Evolutionary conservation across 2,888 invertebrate species (phyloP).

Genomic region (Apantesis nais): DNA sequence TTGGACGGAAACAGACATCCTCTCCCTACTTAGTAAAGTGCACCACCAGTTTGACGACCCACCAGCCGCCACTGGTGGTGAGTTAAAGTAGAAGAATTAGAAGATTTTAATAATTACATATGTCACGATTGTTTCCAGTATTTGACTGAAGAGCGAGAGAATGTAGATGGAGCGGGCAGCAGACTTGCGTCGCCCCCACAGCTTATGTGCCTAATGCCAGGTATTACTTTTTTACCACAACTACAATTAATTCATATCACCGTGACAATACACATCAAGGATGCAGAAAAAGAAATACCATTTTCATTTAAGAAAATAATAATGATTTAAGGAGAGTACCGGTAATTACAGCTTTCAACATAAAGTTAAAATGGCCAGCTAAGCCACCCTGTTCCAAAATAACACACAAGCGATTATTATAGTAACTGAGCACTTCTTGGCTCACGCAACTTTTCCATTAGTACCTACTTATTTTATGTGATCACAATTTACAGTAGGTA

Average conservation of each 20-base stretch:
- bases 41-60: too few species aligned
- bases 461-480: constrained; percentile 7
- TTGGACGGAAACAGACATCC: too few species aligned
- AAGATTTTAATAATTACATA: background rate
- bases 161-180: constrained; percentile 81
- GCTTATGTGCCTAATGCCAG: constrained; percentile 87
- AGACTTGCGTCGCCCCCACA: constrained; percentile 80
- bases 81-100: background rate
- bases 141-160: constrained; percentile 82
- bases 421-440: background rate
- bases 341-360: background rate
- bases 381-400: background rate
- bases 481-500: constrained; percentile 25
- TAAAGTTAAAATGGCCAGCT: background rate
- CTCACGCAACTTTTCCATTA: constrained; percentile 19
- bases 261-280: background rate
- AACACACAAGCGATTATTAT: constrained; percentile 4
- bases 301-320: too few species aligned
- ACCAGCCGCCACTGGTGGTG: too few species aligned
- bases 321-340: background rate
- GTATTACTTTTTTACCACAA: constrained; percentile 49
- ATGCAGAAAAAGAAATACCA: background rate
- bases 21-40: too few species aligned
- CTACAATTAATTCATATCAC: background rate
- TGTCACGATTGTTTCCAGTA: constrained; percentile 65